Evolutionary conservation across 2,113 vertebrate genomes (phyloP).

Genomic region (Corvus moneduloides): DNA sequence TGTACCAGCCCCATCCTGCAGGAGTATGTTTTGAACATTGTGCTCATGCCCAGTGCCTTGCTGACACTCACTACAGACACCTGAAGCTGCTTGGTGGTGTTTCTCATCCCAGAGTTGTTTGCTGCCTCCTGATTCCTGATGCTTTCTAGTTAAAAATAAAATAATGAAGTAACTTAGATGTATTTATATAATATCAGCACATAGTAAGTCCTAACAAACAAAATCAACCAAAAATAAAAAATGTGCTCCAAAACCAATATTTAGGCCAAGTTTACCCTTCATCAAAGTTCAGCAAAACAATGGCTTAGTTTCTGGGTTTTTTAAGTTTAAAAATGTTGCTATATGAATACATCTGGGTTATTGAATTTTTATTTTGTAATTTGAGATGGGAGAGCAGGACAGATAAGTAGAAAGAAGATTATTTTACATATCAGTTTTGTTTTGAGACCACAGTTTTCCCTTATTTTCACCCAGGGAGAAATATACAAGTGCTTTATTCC

Average conservation of each 20-base stretch:
- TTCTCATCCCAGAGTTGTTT: not conserved
- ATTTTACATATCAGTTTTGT: constrained; percentile 36
- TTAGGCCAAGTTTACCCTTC: not conserved
- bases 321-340: constrained; percentile 2
- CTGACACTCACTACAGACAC: not conserved
- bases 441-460: constrained; percentile 7
- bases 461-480: constrained; percentile 19
- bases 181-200: not conserved
- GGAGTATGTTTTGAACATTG: rapidly evolving
- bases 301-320: not conserved
- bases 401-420: constrained; percentile 20
- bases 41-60: not conserved
- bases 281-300: constrained; percentile 25
- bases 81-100: not conserved
- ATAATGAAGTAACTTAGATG: not conserved
- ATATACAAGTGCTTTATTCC: constrained; percentile 17
- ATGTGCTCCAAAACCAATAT: not conserved
- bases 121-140: not conserved
- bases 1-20: not conserved
- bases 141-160: not conserved
- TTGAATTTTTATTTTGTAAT: constrained; percentile 43
- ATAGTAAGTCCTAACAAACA: constrained; percentile 4
- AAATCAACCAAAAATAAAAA: not conserved
- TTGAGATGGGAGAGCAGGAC: constrained; percentile 1
- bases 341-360: not conserved